Evolutionary conservation across 2,797 vertebrate genomes (phyloP).

Genomic region (Crenuchus spilurus): DNA sequence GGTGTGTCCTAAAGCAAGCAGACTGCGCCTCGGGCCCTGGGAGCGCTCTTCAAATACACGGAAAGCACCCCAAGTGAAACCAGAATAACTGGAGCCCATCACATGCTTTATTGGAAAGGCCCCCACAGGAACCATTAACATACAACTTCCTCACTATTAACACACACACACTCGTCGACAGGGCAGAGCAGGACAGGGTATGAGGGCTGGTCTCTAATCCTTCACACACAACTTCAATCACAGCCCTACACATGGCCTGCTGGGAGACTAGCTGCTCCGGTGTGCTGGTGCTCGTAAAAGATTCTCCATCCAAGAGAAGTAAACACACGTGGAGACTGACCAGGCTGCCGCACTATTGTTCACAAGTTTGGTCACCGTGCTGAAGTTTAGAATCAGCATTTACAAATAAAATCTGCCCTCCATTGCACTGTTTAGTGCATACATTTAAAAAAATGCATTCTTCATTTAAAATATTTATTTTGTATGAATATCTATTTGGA

Average conservation of each 20-base stretch:
- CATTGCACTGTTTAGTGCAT: too few species aligned
- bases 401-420: too few species aligned
- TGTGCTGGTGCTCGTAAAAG: conserved; percentile 9
- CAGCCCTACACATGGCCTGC: background rate
- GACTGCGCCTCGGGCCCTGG: background rate
- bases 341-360: background rate
- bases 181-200: background rate
- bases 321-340: background rate
- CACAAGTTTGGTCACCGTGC: too few species aligned
- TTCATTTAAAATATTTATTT: too few species aligned
- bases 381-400: too few species aligned
- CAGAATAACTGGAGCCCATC: background rate
- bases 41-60: background rate
- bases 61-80: background rate
- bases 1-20: background rate
- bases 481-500: too few species aligned
- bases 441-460: too few species aligned
- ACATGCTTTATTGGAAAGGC: background rate
- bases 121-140: conserved; percentile 2
- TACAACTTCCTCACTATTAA: background rate
- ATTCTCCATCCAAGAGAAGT: background rate
- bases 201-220: background rate
- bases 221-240: conserved; percentile 8
- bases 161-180: background rate
- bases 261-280: background rate